Conservation (phyloP, 1,140 invertebrate genomes). For the Nautilus pompilius region DNA sequence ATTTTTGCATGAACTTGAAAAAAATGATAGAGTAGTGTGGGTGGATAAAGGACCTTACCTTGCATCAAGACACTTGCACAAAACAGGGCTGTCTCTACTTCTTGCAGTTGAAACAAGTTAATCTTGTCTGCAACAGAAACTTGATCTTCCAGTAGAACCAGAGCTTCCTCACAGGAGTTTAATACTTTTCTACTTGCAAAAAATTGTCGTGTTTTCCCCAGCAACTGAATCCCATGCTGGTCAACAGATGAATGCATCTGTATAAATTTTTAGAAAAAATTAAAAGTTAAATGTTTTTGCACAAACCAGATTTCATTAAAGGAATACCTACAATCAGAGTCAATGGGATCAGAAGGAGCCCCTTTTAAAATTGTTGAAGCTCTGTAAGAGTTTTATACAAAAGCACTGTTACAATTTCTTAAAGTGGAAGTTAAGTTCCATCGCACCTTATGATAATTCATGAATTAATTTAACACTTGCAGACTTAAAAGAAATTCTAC, state of each 20-base stretch:
- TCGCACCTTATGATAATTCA: too few species aligned
- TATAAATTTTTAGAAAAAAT: conserved; percentile 1
- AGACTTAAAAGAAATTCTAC: too few species aligned
- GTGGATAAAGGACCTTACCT: conserved; percentile 7
- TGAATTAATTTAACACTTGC: too few species aligned
- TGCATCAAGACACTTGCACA: conserved; percentile 17
- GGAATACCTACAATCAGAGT: neutral
- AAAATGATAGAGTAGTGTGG: too few species aligned
- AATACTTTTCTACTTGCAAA: conserved; percentile 11
- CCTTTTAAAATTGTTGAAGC: too few species aligned
- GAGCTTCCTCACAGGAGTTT: conserved; percentile 13
- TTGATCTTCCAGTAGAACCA: conserved; percentile 13
- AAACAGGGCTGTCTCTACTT: conserved; percentile 17
- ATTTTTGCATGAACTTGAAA: too few species aligned
- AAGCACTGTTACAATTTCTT: too few species aligned
- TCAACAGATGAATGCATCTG: conserved; percentile 19
- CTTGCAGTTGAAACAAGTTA: conserved; percentile 11
- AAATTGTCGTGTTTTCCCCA: conserved; percentile 1
- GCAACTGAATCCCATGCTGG: conserved; percentile 14
- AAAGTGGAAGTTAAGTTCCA: too few species aligned
- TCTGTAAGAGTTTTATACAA: too few species aligned
- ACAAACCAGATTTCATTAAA: neutral
- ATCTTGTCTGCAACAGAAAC: conserved; percentile 15
- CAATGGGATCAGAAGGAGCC: neutral
- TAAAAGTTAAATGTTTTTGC: neutral